A percentile compares a stretch with the other conserved stretches of the same genome.
Evolutionary conservation across 1,140 invertebrate species (phyloP).

Genomic region (Anastatus disparis): DNA sequence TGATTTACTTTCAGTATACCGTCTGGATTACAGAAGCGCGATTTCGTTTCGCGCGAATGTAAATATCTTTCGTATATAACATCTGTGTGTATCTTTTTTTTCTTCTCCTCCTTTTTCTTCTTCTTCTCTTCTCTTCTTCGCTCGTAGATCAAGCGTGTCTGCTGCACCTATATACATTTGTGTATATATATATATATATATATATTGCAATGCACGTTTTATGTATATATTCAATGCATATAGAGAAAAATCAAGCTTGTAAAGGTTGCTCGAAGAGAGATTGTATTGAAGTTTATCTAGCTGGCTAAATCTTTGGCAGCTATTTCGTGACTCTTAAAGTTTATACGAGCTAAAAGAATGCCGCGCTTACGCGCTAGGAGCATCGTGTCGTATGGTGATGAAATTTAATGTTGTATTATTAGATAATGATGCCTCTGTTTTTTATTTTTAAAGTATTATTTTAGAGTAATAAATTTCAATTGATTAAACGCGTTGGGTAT

Average conservation of each 20-base stretch:
- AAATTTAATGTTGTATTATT: too few relatives aligned
- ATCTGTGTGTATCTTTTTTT: neutral
- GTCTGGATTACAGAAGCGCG: neutral
- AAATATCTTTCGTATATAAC: too few relatives aligned
- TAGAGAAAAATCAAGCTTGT: neutral
- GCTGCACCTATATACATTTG: neutral
- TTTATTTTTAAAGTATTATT: too few relatives aligned
- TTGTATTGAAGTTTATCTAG: neutral
- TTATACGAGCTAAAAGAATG: too few relatives aligned
- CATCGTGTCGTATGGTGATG: too few relatives aligned
- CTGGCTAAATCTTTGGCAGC: neutral
- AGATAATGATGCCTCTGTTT: too few relatives aligned
- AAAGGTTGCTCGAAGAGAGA: neutral
- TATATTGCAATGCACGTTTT: too few relatives aligned
- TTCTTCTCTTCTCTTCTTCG: neutral
- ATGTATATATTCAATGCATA: too few relatives aligned
- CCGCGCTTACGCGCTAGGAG: too few relatives aligned
- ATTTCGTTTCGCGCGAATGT: neutral
- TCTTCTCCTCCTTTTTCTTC: neutral
- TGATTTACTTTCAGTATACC: constrained; percentile 11
- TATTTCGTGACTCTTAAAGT: neutral
- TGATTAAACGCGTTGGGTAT: too few relatives aligned
- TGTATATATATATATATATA: neutral
- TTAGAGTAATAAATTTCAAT: too few relatives aligned
- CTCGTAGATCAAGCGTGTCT: neutral